Conservation (phyloP, 1,140 invertebrate genomes). For the Odontomachus brunneus region DNA sequence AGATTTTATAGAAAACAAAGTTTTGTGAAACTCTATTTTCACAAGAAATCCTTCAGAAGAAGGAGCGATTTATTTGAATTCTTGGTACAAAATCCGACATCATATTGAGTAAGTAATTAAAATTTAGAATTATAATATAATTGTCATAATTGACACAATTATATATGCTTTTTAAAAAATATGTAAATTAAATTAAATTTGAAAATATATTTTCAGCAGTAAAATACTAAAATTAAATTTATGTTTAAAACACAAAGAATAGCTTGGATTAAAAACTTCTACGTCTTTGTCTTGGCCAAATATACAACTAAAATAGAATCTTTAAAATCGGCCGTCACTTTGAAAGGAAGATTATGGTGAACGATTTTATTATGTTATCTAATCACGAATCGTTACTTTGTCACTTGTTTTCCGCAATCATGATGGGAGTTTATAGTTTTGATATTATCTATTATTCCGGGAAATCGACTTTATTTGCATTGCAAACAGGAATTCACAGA, state of each 20-base stretch:
- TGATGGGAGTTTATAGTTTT: background rate
- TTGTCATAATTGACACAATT: too few relatives aligned
- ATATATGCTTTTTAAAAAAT: too few relatives aligned
- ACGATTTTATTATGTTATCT: background rate
- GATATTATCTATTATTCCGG: background rate
- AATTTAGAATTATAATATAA: background rate
- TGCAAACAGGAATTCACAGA: background rate
- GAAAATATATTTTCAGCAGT: too few relatives aligned
- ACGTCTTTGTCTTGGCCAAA: background rate
- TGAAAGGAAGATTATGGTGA: background rate
- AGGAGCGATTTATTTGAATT: background rate
- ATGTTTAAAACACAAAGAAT: too few relatives aligned
- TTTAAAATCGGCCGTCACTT: background rate
- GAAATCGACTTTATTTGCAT: background rate
- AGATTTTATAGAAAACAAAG: too few relatives aligned
- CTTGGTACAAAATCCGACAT: background rate
- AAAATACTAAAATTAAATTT: too few relatives aligned
- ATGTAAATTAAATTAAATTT: too few relatives aligned
- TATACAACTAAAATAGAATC: background rate
- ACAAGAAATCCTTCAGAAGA: background rate
- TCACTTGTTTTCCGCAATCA: background rate
- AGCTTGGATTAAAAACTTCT: too few relatives aligned
- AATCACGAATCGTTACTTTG: background rate
- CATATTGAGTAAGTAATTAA: slow-evolving; percentile 1
- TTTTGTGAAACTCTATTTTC: background rate